These are phyloP conservation scores for Globodera rostochiensis DNA, from an alignment of 1,140 invertebrate species.

Conservation along the genomic window DNA sequence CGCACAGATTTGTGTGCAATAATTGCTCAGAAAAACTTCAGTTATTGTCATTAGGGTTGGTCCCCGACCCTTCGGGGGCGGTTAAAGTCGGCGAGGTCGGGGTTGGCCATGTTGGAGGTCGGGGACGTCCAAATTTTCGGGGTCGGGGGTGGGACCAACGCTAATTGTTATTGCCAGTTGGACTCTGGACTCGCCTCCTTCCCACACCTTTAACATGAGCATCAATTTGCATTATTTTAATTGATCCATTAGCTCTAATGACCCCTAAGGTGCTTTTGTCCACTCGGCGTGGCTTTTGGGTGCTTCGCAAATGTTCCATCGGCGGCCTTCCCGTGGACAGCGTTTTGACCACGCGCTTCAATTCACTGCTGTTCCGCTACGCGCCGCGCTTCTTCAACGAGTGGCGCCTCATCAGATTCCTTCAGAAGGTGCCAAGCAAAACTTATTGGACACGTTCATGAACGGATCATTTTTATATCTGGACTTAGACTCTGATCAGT, in stretches of 20 bases:
- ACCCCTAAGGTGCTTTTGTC: conserved; percentile 67
- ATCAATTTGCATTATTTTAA: neutral
- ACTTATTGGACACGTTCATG: conserved; percentile 36
- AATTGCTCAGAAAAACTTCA: conserved; percentile 56
- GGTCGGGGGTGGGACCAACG: neutral
- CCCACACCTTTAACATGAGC: neutral
- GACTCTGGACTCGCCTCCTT: neutral
- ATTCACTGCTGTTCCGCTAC: conserved; percentile 1
- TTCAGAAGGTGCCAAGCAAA: conserved; percentile 30
- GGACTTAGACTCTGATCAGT: conserved; percentile 53
- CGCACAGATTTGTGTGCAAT: conserved; percentile 68
- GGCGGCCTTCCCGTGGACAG: conserved; percentile 65
- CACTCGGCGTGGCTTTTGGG: conserved; percentile 69
- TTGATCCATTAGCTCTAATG: neutral
- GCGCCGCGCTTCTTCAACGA: conserved; percentile 12
- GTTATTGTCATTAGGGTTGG: too few relatives aligned
- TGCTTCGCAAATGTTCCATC: conserved; percentile 66
- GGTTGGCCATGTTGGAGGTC: conserved; percentile 11
- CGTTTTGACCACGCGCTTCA: conserved; percentile 25
- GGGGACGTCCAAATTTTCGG: neutral
- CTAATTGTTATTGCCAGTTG: neutral
- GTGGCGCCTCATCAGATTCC: conserved; percentile 16
- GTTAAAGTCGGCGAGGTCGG: conserved; percentile 61
- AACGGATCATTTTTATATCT: conserved; percentile 20
- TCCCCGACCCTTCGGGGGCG: conserved; percentile 58